Evolutionary conservation across 2,113 vertebrate genomes (phyloP), one percentile per base, ranked within the genome.

Genomic region (Agapornis roseicollis): DNA sequence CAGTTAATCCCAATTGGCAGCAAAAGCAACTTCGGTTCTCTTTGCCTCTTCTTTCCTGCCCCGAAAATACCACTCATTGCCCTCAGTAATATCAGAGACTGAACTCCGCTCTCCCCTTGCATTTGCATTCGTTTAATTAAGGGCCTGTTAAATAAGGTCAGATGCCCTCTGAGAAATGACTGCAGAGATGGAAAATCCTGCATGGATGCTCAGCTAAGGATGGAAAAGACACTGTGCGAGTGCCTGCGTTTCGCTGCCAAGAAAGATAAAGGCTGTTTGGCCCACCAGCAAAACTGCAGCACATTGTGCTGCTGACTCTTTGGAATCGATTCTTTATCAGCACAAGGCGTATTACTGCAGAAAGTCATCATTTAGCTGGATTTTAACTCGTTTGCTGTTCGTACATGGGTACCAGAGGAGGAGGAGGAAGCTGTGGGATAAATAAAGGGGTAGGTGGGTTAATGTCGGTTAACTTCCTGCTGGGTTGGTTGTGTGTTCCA

Each of bases 51-150:
- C 90, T 84, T 71, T 47, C 33, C 47, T 85, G 52, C 52, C 76
- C 76, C 82, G 42, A 31, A 87, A 96, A 90, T 17, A n/a, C 35
- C 42, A 66, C 60, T 84, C 83, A 74, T 86, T 81, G 90, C 85
- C 80, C 90, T 90, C 80, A 84, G 92, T 72, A 28, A 29, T 55
- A 82, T 83, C 74, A 20, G 72, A 84, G 72, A 39, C 80, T 91
- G 86, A 96, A 71, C 82, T 88, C 52, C 0, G 2, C 55, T 85
- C 64, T 83, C 29, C 64, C 64, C n/a, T 89, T 17, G 20, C 89
- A 39, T 88, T 95, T 58, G 37, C 85, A 68, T 95, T 88, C 86
- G 80, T 83, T 83, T 92, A 80, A 94, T 96, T 95, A 96, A 93
- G 83, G 52, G 77, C 65, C 80, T 80, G 71, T 92, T 97, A 95